Percentiles rank a stretch among this genome's conserved stretches.
These are phyloP conservation scores for Tympanoctomys barrerae DNA, from an alignment of 2,797 vertebrate genomes.

Conservation along the genomic window DNA sequence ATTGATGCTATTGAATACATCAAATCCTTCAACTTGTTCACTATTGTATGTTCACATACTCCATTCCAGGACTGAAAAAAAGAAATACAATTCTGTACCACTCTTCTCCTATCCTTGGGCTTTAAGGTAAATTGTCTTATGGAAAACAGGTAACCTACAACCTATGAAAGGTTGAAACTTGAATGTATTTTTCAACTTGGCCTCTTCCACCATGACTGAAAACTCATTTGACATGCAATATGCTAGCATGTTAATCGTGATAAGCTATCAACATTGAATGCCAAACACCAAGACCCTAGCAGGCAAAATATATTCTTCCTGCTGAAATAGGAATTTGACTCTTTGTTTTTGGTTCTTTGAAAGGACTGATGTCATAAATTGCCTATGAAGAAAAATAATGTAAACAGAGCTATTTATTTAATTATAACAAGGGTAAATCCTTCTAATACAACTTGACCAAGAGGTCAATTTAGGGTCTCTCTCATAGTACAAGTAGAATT, in stretches of 20 bases:
- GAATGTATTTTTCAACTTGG: slow-evolving; percentile 71
- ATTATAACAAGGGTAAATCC: slow-evolving; percentile 85
- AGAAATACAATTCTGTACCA: slow-evolving; percentile 48
- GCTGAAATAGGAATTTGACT: slow-evolving; percentile 77
- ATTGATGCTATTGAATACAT: slow-evolving; percentile 43
- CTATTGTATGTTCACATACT: slow-evolving; percentile 67
- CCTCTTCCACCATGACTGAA: slow-evolving; percentile 68
- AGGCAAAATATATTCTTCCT: slow-evolving; percentile 65
- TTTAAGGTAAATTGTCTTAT: slow-evolving; percentile 67
- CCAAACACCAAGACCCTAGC: slow-evolving; percentile 69
- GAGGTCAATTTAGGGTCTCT: slow-evolving; percentile 83
- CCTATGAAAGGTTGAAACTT: slow-evolving; percentile 72
- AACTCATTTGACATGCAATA: slow-evolving; percentile 79
- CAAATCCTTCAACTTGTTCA: slow-evolving; percentile 65
- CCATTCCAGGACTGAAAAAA: slow-evolving; percentile 21
- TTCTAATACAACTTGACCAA: slow-evolving; percentile 83
- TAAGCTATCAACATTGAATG: slow-evolving; percentile 62
- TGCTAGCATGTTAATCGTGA: slow-evolving; percentile 56
- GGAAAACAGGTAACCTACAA: slow-evolving; percentile 63
- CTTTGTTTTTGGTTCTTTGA: slow-evolving; percentile 80
- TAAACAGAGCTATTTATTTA: slow-evolving; percentile 86
- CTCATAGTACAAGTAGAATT: slow-evolving; percentile 72
- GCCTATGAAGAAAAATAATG: slow-evolving; percentile 84
- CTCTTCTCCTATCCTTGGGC: slow-evolving; percentile 5
- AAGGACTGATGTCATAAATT: slow-evolving; percentile 84